Percentiles rank a stretch among this genome's conserved stretches.
phyloP scores from a whole-genome alignment of 2,888 invertebrate species.

The Drosophila mayaguana region DNA sequence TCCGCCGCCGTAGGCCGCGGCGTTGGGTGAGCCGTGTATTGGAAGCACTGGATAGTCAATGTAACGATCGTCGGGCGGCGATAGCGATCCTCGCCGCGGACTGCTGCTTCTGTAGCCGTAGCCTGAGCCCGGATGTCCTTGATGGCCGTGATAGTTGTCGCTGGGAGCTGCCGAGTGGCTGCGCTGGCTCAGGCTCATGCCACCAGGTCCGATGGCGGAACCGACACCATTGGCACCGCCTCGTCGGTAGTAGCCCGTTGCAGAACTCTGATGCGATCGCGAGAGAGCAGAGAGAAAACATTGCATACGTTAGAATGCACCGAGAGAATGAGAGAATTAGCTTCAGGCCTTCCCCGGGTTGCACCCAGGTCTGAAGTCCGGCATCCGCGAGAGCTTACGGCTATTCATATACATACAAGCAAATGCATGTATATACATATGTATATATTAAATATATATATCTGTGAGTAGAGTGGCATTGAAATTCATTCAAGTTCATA shows the following conservation, averaged over 20 bases:
- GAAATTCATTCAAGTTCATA: slow-evolving; percentile 46
- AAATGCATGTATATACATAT: neutral
- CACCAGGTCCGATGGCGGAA: slow-evolving; percentile 84
- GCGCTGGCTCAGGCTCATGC: slow-evolving; percentile 87
- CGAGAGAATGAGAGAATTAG: neutral
- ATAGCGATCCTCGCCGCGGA: slow-evolving; percentile 87
- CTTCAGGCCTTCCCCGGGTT: slow-evolving; percentile 29
- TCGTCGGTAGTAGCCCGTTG: slow-evolving; percentile 84
- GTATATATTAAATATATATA: slow-evolving; percentile 14
- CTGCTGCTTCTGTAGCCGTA: slow-evolving; percentile 89
- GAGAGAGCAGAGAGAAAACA: slow-evolving; percentile 21
- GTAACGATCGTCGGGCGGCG: slow-evolving; percentile 85
- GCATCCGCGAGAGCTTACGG: slow-evolving; percentile 21
- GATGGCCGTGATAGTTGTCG: slow-evolving; percentile 82
- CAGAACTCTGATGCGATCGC: slow-evolving; percentile 65
- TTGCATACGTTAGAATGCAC: slow-evolving; percentile 21
- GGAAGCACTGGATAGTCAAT: slow-evolving; percentile 85
- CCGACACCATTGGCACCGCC: slow-evolving; percentile 83
- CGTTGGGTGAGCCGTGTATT: slow-evolving; percentile 80
- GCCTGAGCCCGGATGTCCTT: slow-evolving; percentile 58
- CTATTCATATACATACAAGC: slow-evolving; percentile 16
- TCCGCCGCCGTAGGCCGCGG: slow-evolving; percentile 53
- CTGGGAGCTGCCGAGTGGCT: slow-evolving; percentile 94
- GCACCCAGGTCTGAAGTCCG: slow-evolving; percentile 20
- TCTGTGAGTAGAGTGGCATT: slow-evolving; percentile 34